A percentile compares a stretch with the other conserved stretches of the same genome.
phyloP scores from a whole-genome alignment of 2,113 vertebrate species.

The Uria aalge region DNA sequence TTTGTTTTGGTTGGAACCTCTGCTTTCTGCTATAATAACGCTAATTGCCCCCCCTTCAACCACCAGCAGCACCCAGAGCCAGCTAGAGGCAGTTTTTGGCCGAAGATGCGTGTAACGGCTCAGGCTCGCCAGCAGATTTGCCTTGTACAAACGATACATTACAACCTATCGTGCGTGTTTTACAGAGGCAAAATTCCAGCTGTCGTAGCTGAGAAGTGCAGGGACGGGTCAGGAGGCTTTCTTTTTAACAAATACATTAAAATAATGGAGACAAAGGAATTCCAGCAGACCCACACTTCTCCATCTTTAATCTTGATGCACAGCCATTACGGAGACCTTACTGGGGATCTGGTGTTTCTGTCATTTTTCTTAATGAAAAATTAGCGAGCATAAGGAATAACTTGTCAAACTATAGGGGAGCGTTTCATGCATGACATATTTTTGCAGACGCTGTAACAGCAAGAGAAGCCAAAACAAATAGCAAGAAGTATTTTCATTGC shows the following conservation, averaged over 20 bases:
- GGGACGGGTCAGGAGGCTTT: neutral
- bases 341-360: neutral
- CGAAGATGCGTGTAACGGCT: accelerated
- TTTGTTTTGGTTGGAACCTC: neutral
- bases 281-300: neutral
- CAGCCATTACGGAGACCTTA: neutral
- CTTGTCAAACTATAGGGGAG: slow-evolving; percentile 38
- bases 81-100: neutral
- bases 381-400: slow-evolving; percentile 37
- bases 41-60: neutral
- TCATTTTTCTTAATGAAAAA: slow-evolving; percentile 68
- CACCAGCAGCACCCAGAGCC: neutral
- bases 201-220: neutral
- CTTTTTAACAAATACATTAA: neutral
- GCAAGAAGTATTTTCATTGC: slow-evolving; percentile 27
- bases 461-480: slow-evolving; percentile 44
- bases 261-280: neutral
- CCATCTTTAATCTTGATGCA: neutral
- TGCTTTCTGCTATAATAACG: neutral
- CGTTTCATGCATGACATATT: slow-evolving; percentile 2
- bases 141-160: neutral
- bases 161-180: neutral
- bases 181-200: slow-evolving; percentile 25
- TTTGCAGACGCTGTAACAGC: slow-evolving; percentile 48
- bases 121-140: neutral